Evolutionary conservation across 2,888 invertebrate genomes (phyloP).

Genomic region (Rhodophaea formosa): DNA sequence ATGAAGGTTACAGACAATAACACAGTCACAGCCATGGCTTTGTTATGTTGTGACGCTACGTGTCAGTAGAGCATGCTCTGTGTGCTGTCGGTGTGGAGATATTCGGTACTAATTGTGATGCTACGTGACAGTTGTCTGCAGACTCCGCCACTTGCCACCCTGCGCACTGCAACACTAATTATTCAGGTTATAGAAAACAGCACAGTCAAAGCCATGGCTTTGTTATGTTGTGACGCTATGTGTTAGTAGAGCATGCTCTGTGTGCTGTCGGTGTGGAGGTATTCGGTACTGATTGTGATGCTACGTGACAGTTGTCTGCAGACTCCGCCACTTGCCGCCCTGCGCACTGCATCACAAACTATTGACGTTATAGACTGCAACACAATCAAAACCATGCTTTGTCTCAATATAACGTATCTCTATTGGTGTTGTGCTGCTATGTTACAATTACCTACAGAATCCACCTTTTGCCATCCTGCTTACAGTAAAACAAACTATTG

Average conservation of each 20-base stretch:
- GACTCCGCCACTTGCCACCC: neutral
- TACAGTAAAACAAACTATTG: neutral
- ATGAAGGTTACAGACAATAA: no score
- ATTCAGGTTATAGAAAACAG: neutral
- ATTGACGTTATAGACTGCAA: no score
- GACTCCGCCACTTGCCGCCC: neutral
- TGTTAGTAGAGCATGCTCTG: neutral
- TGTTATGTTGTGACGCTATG: no score
- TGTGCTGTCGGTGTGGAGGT: conserved; percentile 2
- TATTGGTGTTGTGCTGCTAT: neutral
- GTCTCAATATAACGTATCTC: neutral
- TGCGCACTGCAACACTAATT: neutral
- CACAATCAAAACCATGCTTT: neutral
- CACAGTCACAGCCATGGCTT: neutral
- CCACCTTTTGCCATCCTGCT: neutral
- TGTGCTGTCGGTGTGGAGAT: conserved; percentile 1
- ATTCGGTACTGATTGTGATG: neutral
- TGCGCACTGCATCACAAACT: neutral
- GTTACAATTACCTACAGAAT: neutral
- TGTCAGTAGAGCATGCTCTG: neutral
- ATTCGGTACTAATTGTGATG: conserved; percentile 1
- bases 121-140: conserved; percentile 8
- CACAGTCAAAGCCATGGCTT: no score
- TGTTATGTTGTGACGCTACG: neutral
- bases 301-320: conserved; percentile 8